These are phyloP conservation scores for Phragmatobia fuliginosa DNA, from an alignment of 2,888 invertebrate species.

Conservation along the genomic window DNA sequence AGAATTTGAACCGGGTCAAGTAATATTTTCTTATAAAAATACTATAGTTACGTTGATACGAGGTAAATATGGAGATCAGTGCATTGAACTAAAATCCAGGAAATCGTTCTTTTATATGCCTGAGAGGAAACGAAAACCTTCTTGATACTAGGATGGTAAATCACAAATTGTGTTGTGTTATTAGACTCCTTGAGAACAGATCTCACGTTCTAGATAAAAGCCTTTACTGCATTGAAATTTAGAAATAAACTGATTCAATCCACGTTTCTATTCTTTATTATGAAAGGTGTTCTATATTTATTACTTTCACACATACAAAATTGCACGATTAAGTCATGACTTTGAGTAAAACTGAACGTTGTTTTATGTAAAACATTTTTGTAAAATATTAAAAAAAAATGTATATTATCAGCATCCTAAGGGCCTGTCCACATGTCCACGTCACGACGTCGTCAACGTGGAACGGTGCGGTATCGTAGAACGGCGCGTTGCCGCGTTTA, in stretches of 20 bases:
- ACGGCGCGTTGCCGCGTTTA: no score
- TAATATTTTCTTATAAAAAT: conserved; percentile 70
- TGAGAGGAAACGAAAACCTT: background rate
- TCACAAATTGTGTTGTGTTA: background rate
- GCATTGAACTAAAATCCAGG: conserved; percentile 41
- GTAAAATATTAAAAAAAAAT: no score
- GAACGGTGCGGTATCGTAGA: no score
- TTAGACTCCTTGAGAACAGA: no score
- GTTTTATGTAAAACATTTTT: no score
- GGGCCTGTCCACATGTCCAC: no score
- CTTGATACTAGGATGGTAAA: background rate
- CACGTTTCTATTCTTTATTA: background rate
- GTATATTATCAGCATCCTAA: no score
- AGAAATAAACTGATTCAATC: background rate
- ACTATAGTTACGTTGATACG: conserved; percentile 65
- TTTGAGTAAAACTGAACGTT: background rate
- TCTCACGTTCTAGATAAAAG: background rate
- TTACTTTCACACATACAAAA: background rate
- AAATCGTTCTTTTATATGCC: conserved; percentile 10
- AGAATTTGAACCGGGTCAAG: conserved; percentile 64
- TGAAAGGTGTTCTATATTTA: background rate
- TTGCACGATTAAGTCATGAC: no score
- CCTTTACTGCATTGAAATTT: background rate
- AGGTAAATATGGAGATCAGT: conserved; percentile 53
- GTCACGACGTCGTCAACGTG: no score